A percentile compares a stretch with the other conserved stretches of the same genome.
These are phyloP conservation scores for Pongo abelii DNA, from an alignment of 2,113 vertebrate species.

Conservation along the genomic window DNA sequence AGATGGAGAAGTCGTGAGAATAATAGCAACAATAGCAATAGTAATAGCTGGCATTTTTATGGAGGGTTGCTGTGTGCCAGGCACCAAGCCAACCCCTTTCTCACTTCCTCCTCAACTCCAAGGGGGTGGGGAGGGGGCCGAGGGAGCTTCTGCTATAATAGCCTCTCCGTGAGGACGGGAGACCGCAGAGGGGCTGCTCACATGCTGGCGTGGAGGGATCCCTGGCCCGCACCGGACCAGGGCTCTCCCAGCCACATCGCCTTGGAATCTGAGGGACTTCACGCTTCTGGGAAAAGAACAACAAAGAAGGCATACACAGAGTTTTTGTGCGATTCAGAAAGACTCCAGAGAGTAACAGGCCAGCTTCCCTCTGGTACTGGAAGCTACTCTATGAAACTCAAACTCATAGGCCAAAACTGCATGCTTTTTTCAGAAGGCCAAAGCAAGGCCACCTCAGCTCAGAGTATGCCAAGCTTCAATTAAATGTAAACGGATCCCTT, in stretches of 20 bases:
- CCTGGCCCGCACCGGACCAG: too few relatives aligned
- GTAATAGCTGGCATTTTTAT: not conserved
- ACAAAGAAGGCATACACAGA: not conserved
- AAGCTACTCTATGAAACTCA: not conserved
- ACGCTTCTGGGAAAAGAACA: not conserved
- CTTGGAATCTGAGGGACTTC: not conserved
- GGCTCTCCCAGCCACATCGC: not conserved
- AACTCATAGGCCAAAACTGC: not conserved
- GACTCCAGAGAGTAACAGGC: not conserved
- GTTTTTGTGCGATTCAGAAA: not conserved
- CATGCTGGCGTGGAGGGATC: not conserved
- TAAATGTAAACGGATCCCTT: not conserved
- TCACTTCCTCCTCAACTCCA: not conserved
- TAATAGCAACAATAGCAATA: not conserved
- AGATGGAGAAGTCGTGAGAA: not conserved
- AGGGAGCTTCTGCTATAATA: not conserved
- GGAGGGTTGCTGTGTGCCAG: slow-evolving; percentile 5
- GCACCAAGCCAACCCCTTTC: not conserved
- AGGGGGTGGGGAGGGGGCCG: not conserved
- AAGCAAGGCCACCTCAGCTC: not conserved
- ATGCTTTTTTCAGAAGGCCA: not conserved
- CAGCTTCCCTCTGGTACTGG: not conserved
- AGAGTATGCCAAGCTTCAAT: not conserved
- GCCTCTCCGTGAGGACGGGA: not conserved
- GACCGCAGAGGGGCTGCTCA: not conserved